Percentiles rank a stretch among this genome's conserved stretches.
Conservation (phyloP, 1,140 invertebrate species). For the Atta cephalotes region DNA sequence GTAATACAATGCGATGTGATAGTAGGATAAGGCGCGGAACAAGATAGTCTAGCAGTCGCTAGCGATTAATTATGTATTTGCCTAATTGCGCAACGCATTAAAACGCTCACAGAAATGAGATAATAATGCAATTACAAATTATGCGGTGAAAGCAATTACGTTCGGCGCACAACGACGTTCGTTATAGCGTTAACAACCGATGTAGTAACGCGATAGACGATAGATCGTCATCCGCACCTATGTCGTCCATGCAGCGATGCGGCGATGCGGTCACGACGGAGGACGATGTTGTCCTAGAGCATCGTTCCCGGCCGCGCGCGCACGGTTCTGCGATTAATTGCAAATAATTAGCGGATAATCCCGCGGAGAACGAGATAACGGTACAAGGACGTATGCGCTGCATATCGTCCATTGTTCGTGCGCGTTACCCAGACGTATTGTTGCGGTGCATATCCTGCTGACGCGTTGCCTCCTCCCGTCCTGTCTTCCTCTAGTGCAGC, state of each 20-base stretch:
- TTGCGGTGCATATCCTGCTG: constrained; percentile 54
- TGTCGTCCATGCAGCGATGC: too few relatives aligned
- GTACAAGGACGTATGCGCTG: constrained; percentile 67
- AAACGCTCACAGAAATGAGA: constrained; percentile 19
- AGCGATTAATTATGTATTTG: constrained; percentile 40
- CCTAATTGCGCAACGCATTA: constrained; percentile 52
- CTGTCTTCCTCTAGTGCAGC: neutral
- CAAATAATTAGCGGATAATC: constrained; percentile 83
- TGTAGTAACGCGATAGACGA: constrained; percentile 52
- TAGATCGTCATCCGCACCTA: neutral
- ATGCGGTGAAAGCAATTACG: constrained; percentile 38
- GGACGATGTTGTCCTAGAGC: constrained; percentile 55
- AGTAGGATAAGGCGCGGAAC: constrained; percentile 22
- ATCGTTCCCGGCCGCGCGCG: constrained; percentile 46
- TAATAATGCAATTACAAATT: constrained; percentile 58
- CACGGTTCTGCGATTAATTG: constrained; percentile 80
- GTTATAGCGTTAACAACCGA: constrained; percentile 52
- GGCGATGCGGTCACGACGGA: neutral
- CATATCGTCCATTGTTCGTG: constrained; percentile 65
- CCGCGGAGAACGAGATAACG: constrained; percentile 74
- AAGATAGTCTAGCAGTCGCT: constrained; percentile 10
- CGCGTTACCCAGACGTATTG: constrained; percentile 68
- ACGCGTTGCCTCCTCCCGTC: neutral
- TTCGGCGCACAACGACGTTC: constrained; percentile 30
- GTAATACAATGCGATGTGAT: constrained; percentile 13